These are phyloP conservation scores for Ciconia maguari DNA, from an alignment of 2,113 vertebrate species.

Conservation along the genomic window DNA sequence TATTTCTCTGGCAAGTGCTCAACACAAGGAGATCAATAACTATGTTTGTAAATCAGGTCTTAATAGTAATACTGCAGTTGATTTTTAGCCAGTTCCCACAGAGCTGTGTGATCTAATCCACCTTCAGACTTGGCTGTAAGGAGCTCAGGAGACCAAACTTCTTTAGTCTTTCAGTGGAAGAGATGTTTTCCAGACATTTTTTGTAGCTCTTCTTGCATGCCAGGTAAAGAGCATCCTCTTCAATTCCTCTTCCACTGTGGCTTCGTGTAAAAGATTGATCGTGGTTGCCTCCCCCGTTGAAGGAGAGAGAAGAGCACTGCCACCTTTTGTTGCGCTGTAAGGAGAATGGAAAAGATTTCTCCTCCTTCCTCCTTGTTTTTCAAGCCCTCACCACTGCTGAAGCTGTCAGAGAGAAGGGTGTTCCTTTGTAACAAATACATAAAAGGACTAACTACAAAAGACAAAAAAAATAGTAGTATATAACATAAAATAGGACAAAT, in stretches of 20 bases:
- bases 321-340: background rate
- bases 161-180: background rate
- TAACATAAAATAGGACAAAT: background rate
- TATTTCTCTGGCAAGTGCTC: background rate
- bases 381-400: background rate
- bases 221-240: background rate
- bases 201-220: background rate
- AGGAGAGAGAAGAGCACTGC: background rate
- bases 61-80: background rate
- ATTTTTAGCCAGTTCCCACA: background rate
- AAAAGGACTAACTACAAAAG: background rate
- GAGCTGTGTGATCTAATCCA: background rate
- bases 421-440: background rate
- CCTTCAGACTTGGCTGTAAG: background rate
- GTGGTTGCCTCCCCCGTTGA: background rate
- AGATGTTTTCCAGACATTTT: background rate
- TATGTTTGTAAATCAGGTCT: background rate
- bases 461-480: background rate
- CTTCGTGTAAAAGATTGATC: background rate
- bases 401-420: background rate
- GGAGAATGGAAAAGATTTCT: background rate
- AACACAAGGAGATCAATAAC: background rate
- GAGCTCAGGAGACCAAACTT: background rate
- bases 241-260: background rate
- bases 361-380: background rate